phyloP scores from a whole-genome alignment of 2,113 vertebrate genomes.

The Salvelinus sp. region DNA sequence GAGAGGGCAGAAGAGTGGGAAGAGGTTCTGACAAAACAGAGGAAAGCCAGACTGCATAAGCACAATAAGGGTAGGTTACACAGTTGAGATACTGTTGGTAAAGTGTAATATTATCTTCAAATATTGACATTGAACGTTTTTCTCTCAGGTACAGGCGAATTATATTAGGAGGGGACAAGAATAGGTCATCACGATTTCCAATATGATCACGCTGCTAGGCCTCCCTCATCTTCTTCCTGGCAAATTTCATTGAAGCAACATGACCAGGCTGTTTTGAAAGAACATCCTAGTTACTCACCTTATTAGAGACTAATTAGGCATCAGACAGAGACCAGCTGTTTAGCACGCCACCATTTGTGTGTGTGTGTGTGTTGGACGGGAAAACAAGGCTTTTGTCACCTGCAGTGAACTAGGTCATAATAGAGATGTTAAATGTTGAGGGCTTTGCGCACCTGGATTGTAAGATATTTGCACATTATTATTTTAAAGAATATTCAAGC shows the following conservation, averaged over 20 bases:
- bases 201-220: slow-evolving; percentile 14
- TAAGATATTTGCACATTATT: too few relatives aligned
- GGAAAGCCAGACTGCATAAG: too few relatives aligned
- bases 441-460: too few relatives aligned
- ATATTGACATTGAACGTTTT: neutral
- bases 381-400: slow-evolving; percentile 29
- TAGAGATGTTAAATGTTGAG: neutral
- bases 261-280: slow-evolving; percentile 29
- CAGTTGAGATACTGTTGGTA: too few relatives aligned
- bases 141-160: too few relatives aligned
- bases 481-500: too few relatives aligned
- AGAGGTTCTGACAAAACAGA: neutral
- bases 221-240: slow-evolving; percentile 6
- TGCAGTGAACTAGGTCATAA: slow-evolving; percentile 22
- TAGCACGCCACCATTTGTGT: slow-evolving; percentile 24
- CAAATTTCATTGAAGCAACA: slow-evolving; percentile 51
- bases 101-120: neutral
- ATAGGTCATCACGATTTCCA: slow-evolving; percentile 26
- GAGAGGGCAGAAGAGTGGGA: too few relatives aligned
- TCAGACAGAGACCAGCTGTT: slow-evolving; percentile 65
- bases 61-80: too few relatives aligned
- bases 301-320: slow-evolving; percentile 62
- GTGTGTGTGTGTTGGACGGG: slow-evolving; percentile 10
- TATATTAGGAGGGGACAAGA: slow-evolving; percentile 23
- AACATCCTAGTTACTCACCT: slow-evolving; percentile 63